These are phyloP conservation scores for Drosophila chauvacae DNA, from an alignment of 1,140 invertebrate species.

Conservation along the genomic window DNA sequence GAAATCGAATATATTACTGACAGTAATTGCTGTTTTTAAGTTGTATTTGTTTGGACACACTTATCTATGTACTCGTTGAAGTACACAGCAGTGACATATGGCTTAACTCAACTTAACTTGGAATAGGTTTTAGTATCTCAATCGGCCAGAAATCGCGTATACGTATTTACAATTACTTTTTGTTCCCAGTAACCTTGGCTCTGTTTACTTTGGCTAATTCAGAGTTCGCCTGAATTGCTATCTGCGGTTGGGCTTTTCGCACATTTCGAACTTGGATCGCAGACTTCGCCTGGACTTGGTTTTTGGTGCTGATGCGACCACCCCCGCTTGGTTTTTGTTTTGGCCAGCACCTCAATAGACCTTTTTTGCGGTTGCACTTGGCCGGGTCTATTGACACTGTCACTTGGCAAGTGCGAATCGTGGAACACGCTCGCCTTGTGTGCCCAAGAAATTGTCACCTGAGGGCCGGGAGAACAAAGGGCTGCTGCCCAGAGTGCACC, in stretches of 20 bases:
- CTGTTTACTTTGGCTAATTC: constrained; percentile 22
- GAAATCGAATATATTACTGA: neutral
- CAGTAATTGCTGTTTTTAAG: neutral
- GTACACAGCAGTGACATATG: neutral
- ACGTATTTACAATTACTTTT: neutral
- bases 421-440: constrained; percentile 65
- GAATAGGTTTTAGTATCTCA: neutral
- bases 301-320: constrained; percentile 1
- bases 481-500: constrained; percentile 44
- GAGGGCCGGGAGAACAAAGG: constrained; percentile 20
- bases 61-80: neutral
- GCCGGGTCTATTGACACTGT: constrained; percentile 54
- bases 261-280: constrained; percentile 19
- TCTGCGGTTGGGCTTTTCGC: constrained; percentile 30
- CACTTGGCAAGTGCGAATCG: constrained; percentile 58
- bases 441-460: constrained; percentile 62
- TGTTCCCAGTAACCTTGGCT: constrained; percentile 13
- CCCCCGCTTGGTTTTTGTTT: constrained; percentile 18
- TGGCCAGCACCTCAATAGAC: constrained; percentile 4
- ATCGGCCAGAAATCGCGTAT: neutral
- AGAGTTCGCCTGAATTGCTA: constrained; percentile 8
- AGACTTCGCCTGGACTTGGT: constrained; percentile 6
- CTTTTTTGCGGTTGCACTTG: constrained; percentile 43
- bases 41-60: neutral
- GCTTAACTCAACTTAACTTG: neutral